Base-by-base conservation (phyloP, 2,113 vertebrate species). In the Tupaia chinensis region DNA sequence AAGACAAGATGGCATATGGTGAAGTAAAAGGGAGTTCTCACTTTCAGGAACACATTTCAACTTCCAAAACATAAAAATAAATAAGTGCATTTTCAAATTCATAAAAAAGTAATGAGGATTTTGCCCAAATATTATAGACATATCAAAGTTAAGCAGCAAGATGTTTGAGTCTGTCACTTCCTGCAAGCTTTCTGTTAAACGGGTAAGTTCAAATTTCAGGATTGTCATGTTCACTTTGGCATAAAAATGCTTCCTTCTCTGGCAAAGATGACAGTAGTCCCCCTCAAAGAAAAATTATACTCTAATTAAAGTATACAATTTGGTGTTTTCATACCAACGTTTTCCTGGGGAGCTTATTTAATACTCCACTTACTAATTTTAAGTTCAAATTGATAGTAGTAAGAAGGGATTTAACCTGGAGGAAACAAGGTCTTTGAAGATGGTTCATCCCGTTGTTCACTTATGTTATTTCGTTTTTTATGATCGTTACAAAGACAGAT, bases 1-100 rank as follows among this genome's bases (percentile, higher is more conserved):
- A 97, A 98, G 97, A 98, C 97, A 98, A 97, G 97, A 97, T 98
- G 96, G 84, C 97, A 98, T 98, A 98, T 97, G 97, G 97, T 96
- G 84, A 97, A 97, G 95, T 86, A 97, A 96, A 97, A 97, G 97
- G 96, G 91, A 98, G 97, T 98, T 98, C 97, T 98, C 97, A 97
- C 96, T 96, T 97, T 97, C 89, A 23, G 93, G 92, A 97, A 97
- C 97, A 98, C 96, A 97, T 97, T 97, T 96, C 87, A 96, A 97
- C 80, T 97, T 97, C 97, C 94, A 97, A 97, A 98, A 97, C 95
- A 98, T 94, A 97, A 97, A 98, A 97, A 97, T 98, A 97, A 98
- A 98, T 97, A 97, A 97, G 92, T 95, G 74, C 60, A 96, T 97
- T 97, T 97, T 97, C 91, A 97, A 97, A 97, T 97, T 97, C 95